Conservation (phyloP, 2,113 vertebrate genomes). For the Grammomys surdaster region DNA sequence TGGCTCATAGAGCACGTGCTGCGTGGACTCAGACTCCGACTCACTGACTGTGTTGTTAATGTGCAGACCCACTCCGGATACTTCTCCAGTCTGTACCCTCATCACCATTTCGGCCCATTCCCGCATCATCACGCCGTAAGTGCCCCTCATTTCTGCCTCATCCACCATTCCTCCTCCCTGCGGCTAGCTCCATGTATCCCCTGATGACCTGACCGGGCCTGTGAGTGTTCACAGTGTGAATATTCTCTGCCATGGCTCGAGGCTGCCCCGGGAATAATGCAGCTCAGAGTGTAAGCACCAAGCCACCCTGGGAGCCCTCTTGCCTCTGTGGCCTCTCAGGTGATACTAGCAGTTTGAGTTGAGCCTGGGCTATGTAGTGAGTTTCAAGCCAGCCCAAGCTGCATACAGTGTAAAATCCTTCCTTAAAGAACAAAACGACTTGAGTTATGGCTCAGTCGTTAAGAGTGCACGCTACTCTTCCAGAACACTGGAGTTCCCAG, state of each 20-base stretch:
- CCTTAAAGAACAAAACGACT: not conserved
- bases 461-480: not conserved
- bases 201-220: not conserved
- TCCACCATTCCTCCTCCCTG: not conserved
- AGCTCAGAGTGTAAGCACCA: not conserved
- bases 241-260: not conserved
- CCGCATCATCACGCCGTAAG: constrained; percentile 93
- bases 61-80: constrained; percentile 93
- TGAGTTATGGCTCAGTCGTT: not conserved
- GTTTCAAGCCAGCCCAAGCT: not conserved
- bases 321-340: not conserved
- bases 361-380: not conserved
- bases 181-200: rapidly evolving
- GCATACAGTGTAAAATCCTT: not conserved
- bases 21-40: rapidly evolving
- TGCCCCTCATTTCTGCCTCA: constrained; percentile 63
- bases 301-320: not conserved
- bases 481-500: not conserved
- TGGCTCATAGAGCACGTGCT: not conserved
- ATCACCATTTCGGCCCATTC: constrained; percentile 88
- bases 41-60: constrained; percentile 75
- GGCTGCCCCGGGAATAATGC: too few species aligned
- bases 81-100: constrained; percentile 92
- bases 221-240: rapidly evolving
- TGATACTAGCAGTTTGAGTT: not conserved